Conservation (phyloP, 2,888 invertebrate species). For the Acleris emargana region DNA sequence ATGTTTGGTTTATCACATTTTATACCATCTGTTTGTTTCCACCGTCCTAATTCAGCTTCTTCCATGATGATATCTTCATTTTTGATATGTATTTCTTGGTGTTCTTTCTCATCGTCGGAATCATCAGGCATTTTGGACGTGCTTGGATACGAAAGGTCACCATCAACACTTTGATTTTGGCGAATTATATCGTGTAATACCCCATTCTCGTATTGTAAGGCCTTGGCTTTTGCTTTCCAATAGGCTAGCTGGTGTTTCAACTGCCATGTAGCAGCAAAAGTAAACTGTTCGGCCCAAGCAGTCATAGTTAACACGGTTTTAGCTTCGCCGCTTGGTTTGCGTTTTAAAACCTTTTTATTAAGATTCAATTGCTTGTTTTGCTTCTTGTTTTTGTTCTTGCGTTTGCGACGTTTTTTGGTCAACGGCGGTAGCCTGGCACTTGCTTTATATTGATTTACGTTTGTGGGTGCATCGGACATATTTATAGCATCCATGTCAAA, state of each 20-base stretch:
- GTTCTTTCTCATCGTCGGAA: slow-evolving; percentile 33
- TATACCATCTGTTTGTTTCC: slow-evolving; percentile 45
- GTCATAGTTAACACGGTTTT: slow-evolving; percentile 61
- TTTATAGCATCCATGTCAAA: too few species aligned
- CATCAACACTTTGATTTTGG: slow-evolving; percentile 49
- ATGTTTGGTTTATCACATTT: slow-evolving; percentile 37
- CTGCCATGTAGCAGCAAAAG: slow-evolving; percentile 75
- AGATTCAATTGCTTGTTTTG: slow-evolving; percentile 45
- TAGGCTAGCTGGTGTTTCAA: slow-evolving; percentile 83
- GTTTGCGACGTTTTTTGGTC: slow-evolving; percentile 26
- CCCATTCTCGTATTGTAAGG: slow-evolving; percentile 83
- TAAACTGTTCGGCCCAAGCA: slow-evolving; percentile 69
- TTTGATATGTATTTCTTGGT: neutral
- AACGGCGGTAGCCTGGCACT: slow-evolving; percentile 15
- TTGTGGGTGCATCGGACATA: slow-evolving; percentile 20
- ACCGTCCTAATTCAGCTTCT: slow-evolving; percentile 41
- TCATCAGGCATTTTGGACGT: slow-evolving; percentile 30
- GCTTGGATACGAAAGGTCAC: slow-evolving; percentile 46
- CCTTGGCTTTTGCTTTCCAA: slow-evolving; percentile 84
- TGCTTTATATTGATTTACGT: slow-evolving; percentile 17
- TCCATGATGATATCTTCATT: slow-evolving; percentile 13
- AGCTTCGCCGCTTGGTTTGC: slow-evolving; percentile 43
- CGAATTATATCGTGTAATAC: slow-evolving; percentile 80
- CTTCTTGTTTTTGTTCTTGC: slow-evolving; percentile 43
- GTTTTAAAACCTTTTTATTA: slow-evolving; percentile 42